Evolutionary conservation across 2,888 invertebrate species (phyloP), one percentile per base, ranked within the genome.

Genomic region (Operophtera brumata): DNA sequence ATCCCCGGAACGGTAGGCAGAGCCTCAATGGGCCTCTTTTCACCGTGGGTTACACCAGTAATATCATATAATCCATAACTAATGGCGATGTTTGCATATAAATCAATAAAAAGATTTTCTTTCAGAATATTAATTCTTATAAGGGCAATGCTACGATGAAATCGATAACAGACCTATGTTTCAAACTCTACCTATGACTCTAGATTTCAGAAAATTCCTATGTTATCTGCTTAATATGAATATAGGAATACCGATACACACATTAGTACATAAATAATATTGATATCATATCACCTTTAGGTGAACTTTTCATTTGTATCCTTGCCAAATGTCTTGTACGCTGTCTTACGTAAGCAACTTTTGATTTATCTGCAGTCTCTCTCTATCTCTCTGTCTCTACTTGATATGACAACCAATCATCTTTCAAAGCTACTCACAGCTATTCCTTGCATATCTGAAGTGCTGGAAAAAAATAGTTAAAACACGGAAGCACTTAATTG

Each of bases 261-360:
- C 30, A 50, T 41, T 49, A 20, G 35, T 25, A 41, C 35, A 36
- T 50, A 41, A 9, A 11, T 25, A 28, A 44, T 42, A 47, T 55
- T 40, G 51, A 40, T 50, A 51, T 47, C 36, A 48, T 48, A 52
- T 52, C 56, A 55, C 39, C 14, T 52, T 46, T 34, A 47, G 52
- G 48, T 26, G 56, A 48, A 45, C 37, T 46, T 57, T 57, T 49
- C 48, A 52, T 48, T 40, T 39, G 47, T 37, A 52, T 32, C 52
- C 57, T 49, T 53, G 57, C 52, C 57, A 57, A 52, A 40, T 52
- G 36, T 42, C 48, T 46, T 14, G 44, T 44, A 48, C 44, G 52
- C 40, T 47, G 39, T 56, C 47, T 48, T 41, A 49, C 36, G 52
- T 37, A 52, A 45, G 41, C 45, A 52, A 44, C 50, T 35, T 51